Base-by-base conservation (phyloP, 1,140 invertebrate genomes). In the Carposina sasakii region DNA sequence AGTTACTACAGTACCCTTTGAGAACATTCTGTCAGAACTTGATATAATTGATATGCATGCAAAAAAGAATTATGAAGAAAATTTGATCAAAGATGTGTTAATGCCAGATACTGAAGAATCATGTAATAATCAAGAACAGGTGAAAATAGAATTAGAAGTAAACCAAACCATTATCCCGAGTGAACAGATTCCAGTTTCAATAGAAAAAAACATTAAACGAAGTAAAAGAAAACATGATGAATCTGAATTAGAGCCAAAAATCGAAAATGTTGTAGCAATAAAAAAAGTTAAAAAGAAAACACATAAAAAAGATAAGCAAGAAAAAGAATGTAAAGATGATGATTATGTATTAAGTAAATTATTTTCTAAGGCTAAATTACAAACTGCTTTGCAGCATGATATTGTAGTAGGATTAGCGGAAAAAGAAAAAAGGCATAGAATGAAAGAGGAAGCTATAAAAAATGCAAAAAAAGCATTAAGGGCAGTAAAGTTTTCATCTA, bases 261-360 rank as follows among this genome's bases (percentile, higher is more conserved):
- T 81, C 36, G 71, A 81, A 44, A 73, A 74, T 61, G 50, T 82
- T 34, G 59, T 81, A 28, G 64, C 71, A 45, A 48, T 81, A 10
- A 76, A 81, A 56, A 84, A 76, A 64, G 53, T 76, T 22, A 77
- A 83, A 47, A 74, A 52, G 22, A 78, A 75, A 33, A 72, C 74
- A 49, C 55, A 59, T 37, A 73, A 68, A 59, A 73, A 63, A 39
- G 52, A 68, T 13, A 67, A 54, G 36, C 53, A 74, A 19, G 63
- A 65, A 42, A 37, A 60, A 24, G 54, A 63, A 43, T 56, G 63
- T 19, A 71, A 66, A 65, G 86, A 88, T 71, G 87, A 88, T 81
- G 77, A 88, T 66, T 88, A 87, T 73, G 85, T 89, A 39, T 73
- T 89, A 57, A 85, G 81, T 51, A 88, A 88, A 73, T 65, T 89